Evolutionary conservation across 1,140 invertebrate species (phyloP).

Genomic region (Neotoxoptera formosana): DNA sequence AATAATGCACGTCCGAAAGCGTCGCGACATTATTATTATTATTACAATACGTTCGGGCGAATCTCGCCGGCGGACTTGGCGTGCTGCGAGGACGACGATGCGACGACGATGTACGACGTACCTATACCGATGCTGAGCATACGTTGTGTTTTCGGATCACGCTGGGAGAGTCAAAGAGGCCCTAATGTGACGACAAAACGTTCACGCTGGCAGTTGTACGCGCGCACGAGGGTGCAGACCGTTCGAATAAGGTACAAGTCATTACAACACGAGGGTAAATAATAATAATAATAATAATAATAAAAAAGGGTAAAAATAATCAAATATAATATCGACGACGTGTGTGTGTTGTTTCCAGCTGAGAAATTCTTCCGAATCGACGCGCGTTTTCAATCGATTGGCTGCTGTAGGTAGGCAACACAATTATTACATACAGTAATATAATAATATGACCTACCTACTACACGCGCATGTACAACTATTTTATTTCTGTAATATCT

Average conservation of each 20-base stretch:
- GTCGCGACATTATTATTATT: background rate
- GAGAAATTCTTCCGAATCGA: conserved; percentile 46
- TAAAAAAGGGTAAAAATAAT: conserved; percentile 50
- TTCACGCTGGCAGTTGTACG: background rate
- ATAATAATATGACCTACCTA: background rate
- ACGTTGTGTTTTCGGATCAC: background rate
- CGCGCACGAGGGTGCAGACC: background rate
- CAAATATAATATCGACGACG: conserved; percentile 38
- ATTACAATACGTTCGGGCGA: background rate
- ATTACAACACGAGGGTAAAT: conserved; percentile 46
- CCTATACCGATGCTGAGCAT: background rate
- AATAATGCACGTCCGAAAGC: background rate
- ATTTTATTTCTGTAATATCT: background rate
- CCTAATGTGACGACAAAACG: conserved; percentile 32
- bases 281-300: conserved; percentile 37
- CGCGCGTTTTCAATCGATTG: conserved; percentile 48
- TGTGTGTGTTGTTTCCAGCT: conserved; percentile 33
- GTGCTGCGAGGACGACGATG: background rate
- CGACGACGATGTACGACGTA: background rate
- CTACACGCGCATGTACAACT: background rate
- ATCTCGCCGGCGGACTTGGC: background rate
- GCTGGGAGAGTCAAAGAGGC: conserved; percentile 24
- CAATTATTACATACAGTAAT: background rate
- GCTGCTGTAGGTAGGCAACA: background rate
- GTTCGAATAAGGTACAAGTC: conserved; percentile 23